Percentiles rank a stretch among this genome's conserved stretches.
Evolutionary conservation across 2,113 vertebrate species (phyloP).

Genomic region (Macrotis lagotis): DNA sequence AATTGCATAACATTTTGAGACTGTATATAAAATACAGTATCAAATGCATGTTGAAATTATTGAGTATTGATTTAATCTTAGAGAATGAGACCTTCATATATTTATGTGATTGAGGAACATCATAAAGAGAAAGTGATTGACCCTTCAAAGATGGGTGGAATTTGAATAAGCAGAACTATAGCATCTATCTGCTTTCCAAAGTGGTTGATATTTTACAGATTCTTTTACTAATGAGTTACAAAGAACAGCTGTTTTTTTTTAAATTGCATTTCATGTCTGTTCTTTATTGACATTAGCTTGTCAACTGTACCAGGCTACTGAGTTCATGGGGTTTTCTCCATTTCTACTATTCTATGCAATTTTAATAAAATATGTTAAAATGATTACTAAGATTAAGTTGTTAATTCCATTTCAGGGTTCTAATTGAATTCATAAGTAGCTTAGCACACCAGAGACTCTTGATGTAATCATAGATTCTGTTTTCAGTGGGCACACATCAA

Average conservation of each 20-base stretch:
- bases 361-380: conserved; percentile 1
- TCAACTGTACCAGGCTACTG: not conserved
- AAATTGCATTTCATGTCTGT: not conserved
- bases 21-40: not conserved
- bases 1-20: not conserved
- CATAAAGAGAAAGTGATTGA: not conserved
- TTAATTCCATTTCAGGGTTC: conserved; percentile 24
- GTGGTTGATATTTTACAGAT: not conserved
- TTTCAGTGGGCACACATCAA: conserved; percentile 49
- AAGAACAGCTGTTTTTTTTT: not conserved
- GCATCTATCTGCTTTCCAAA: not conserved
- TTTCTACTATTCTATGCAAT: conserved; percentile 16
- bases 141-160: not conserved
- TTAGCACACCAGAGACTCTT: conserved; percentile 24
- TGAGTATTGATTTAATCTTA: not conserved
- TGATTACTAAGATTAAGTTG: conserved; percentile 17
- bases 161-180: not conserved
- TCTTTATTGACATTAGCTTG: not conserved
- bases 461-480: not conserved
- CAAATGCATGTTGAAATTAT: not conserved
- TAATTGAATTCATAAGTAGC: conserved; percentile 25
- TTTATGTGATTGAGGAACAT: not conserved
- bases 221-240: not conserved
- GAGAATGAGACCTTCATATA: not conserved
- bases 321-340: not conserved